phyloP scores from a whole-genome alignment of 2,888 invertebrate species.

The Cosmia pyralina region DNA sequence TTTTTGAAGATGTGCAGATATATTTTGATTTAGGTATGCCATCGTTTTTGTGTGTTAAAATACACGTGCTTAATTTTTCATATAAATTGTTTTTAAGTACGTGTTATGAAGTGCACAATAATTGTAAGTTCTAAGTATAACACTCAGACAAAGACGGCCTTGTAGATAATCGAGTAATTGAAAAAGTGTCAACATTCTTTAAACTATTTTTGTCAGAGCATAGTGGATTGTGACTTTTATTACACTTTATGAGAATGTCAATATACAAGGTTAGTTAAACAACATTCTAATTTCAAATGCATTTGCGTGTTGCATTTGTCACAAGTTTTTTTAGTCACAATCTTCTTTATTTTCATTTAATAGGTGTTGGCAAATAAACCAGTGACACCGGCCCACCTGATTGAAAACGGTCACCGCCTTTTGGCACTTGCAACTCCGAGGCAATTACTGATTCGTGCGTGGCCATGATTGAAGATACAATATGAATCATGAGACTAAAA shows the following conservation, averaged over 20 bases:
- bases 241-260: neutral
- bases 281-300: neutral
- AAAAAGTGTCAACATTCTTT: neutral
- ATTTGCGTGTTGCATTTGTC: neutral
- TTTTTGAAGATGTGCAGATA: conserved; percentile 37
- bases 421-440: conserved; percentile 10
- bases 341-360: neutral
- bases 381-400: neutral
- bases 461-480: no score
- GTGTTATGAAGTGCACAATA: neutral
- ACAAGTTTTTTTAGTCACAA: neutral
- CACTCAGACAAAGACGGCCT: neutral
- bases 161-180: neutral
- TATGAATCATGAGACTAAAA: no score
- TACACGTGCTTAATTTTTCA: neutral
- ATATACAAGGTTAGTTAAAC: neutral
- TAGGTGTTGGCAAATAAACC: conserved; percentile 7
- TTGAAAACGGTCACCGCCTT: conserved; percentile 20
- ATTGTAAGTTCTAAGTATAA: neutral
- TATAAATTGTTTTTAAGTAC: neutral
- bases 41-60: conserved; percentile 15
- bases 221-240: neutral
- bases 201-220: neutral
- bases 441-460: neutral
- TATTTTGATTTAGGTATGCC: conserved; percentile 18